phyloP scores from a whole-genome alignment of 2,797 vertebrate species.

The Phylloscopus collybita region DNA sequence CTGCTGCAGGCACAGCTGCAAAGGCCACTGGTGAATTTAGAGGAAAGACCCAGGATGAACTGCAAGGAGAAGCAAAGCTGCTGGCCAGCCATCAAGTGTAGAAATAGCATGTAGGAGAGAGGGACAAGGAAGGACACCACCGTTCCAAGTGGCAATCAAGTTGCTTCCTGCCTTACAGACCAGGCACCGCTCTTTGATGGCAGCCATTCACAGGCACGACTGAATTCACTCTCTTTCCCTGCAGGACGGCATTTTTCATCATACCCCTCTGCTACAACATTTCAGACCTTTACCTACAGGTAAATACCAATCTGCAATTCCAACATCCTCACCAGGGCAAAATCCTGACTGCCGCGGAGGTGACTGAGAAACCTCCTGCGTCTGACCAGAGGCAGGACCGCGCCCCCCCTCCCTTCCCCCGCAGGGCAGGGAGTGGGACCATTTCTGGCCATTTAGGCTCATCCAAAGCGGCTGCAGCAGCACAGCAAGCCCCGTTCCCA shows the following conservation, averaged over 20 bases:
- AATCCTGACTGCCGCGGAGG: accelerated
- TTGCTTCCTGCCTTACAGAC: neutral
- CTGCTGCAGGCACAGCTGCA: neutral
- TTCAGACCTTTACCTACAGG: neutral
- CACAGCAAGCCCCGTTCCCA: accelerated
- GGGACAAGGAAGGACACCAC: neutral
- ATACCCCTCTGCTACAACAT: neutral
- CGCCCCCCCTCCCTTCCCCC: accelerated
- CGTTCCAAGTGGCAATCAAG: too few species aligned
- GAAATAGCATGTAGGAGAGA: neutral
- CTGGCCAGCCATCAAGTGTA: neutral
- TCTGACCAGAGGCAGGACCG: neutral
- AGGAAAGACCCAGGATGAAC: neutral
- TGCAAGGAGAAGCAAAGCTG: neutral
- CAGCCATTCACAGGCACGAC: accelerated
- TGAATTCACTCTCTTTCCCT: neutral
- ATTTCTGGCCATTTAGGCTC: too few species aligned
- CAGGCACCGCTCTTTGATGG: accelerated
- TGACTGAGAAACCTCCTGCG: neutral
- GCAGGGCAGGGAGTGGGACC: accelerated
- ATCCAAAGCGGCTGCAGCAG: neutral
- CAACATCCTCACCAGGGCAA: neutral
- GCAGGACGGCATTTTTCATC: neutral
- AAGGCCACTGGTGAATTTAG: neutral
- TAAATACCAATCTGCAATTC: neutral